phyloP scores from a whole-genome alignment of 2,888 invertebrate species.

The Noctuana brunneofusca region DNA sequence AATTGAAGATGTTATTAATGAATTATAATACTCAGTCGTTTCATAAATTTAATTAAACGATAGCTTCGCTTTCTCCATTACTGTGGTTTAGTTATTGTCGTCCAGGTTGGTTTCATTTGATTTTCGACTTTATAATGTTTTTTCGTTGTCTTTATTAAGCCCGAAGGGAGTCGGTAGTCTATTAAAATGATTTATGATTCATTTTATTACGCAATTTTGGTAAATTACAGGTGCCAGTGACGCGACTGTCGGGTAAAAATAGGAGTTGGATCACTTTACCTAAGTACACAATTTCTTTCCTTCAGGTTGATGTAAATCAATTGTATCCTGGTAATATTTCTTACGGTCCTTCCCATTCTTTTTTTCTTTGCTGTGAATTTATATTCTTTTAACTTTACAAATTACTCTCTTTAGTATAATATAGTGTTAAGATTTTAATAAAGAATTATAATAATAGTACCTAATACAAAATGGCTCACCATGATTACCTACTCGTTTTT shows the following conservation, averaged over 20 bases:
- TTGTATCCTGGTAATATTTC: slow-evolving; percentile 11
- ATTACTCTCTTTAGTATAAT: background rate
- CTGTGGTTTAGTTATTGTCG: slow-evolving; percentile 34
- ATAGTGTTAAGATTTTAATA: background rate
- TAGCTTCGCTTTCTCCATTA: slow-evolving; percentile 37
- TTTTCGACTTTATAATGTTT: slow-evolving; percentile 31
- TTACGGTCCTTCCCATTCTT: slow-evolving; percentile 2
- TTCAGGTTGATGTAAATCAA: background rate
- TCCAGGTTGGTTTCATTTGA: slow-evolving; percentile 8
- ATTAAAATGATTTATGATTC: slow-evolving; percentile 12
- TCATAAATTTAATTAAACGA: slow-evolving; percentile 42
- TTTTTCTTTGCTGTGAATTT: background rate
- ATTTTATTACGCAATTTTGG: slow-evolving; percentile 1
- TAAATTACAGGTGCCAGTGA: slow-evolving; percentile 6
- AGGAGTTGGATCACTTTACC: slow-evolving; percentile 5
- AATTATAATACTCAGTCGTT: slow-evolving; percentile 41
- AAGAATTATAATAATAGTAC: background rate
- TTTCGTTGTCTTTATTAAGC: slow-evolving; percentile 4
- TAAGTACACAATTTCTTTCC: background rate
- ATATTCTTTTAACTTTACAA: background rate
- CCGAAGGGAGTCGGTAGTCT: background rate
- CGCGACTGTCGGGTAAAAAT: background rate
- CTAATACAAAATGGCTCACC: background rate
- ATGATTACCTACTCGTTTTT: background rate
- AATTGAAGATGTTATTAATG: slow-evolving; percentile 41